Base-by-base conservation (phyloP, 2,888 invertebrate species). In the Mythimna albipuncta region DNA sequence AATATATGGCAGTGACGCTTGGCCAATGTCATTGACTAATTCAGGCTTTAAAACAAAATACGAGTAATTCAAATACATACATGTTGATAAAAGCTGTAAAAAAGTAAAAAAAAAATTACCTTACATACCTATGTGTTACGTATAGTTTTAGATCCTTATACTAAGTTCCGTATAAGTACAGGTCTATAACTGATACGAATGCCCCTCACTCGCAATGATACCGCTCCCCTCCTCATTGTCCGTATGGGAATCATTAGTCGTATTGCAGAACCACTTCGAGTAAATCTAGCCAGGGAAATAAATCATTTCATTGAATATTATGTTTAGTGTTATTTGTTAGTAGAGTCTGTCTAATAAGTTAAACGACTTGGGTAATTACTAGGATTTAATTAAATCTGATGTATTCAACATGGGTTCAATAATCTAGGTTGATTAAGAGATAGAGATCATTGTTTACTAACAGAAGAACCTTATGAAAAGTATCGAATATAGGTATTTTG, bases 201-300 rank as follows among this genome's bases (percentile, higher is more conserved):
- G 50, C 41, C 67, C 59, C 47, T 71, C 59, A 47, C 69, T 21
- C n/a, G 77, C 77, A 77, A 70, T 67, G 55, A 41, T 75, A 79
- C 59, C 32, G n/a, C 68, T 81, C 68, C 77, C 77, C 68, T 65
- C 21, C 44, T 69, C 55, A 81, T 77, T 66, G 72, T 72, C 65
- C 65, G 55, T 81, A 61, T 54, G 81, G 81, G 77, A 81, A 69
- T 79, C 77, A 79, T 79, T 81, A 81, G 63, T 47, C 26, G 32
- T 77, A 81, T 72, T 81, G 72, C 77, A 50, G 50, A 58, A 70
- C 61, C 61, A 44, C 44, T 62, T 50, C n/a, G 2, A 44, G 41
- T 72, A 69, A 65, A 72, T 64, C 65, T 50, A 55, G 65, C 57
- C 11, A 11, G 32, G 44, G 26, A 35, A 62, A 19, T 67, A 55